Percentiles rank a stretch among this genome's conserved stretches.
These are phyloP conservation scores for Drosophila triauraria DNA, from an alignment of 1,140 invertebrate species.

Conservation along the genomic window DNA sequence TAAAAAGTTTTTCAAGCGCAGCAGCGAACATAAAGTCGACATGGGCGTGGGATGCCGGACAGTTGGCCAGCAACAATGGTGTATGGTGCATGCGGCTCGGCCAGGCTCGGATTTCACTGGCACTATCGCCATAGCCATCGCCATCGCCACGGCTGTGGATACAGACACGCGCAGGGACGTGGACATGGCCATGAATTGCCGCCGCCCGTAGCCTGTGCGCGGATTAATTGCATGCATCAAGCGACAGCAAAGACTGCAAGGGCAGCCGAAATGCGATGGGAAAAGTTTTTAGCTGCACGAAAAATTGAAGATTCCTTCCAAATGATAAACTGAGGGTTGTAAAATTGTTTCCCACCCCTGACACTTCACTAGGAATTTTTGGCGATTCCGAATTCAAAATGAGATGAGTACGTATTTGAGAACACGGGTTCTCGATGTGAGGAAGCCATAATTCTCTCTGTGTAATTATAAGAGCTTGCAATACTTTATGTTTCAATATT, in stretches of 20 bases:
- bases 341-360: too few species aligned
- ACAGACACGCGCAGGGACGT: slow-evolving; percentile 13
- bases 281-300: not conserved
- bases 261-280: not conserved
- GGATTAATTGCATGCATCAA: slow-evolving; percentile 40
- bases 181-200: slow-evolving; percentile 27
- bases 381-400: too few species aligned
- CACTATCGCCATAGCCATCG: slow-evolving; percentile 11
- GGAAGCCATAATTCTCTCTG: too few species aligned
- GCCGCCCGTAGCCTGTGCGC: slow-evolving; percentile 15
- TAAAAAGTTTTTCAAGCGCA: slow-evolving; percentile 67
- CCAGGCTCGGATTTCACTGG: slow-evolving; percentile 26
- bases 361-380: not conserved
- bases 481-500: too few species aligned
- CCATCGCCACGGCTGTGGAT: slow-evolving; percentile 14
- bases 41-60: slow-evolving; percentile 33
- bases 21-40: slow-evolving; percentile 46
- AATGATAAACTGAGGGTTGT: too few species aligned
- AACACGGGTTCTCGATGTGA: too few species aligned
- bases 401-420: too few species aligned
- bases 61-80: slow-evolving; percentile 41
- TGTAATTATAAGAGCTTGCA: too few species aligned
- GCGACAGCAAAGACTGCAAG: slow-evolving; percentile 7
- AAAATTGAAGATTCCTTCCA: not conserved
- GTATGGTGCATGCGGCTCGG: slow-evolving; percentile 3